phyloP scores from a whole-genome alignment of 92 coral and sea anemone species.

The Plumapathes pennacea region DNA sequence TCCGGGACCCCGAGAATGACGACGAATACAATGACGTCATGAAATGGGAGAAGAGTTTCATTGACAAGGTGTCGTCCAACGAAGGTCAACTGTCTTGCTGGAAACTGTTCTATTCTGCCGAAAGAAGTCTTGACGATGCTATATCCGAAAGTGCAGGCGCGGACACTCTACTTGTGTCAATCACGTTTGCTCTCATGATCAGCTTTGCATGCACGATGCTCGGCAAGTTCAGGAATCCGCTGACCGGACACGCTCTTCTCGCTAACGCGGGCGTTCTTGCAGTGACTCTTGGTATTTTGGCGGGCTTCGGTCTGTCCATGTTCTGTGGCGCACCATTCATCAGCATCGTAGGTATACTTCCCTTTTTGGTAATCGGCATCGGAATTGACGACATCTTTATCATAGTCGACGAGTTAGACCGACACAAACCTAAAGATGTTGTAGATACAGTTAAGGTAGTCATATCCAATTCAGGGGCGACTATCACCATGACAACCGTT shows the following conservation, averaged over 20 bases:
- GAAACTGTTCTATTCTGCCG: conserved; percentile 40
- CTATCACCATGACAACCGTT: conserved; percentile 76
- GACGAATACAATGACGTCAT: conserved; percentile 20
- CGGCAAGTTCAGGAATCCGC: conserved; percentile 64
- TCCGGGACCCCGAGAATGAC: conserved; percentile 31
- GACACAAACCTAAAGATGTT: conserved; percentile 41
- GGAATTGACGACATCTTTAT: conserved; percentile 88
- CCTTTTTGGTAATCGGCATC: conserved; percentile 75
- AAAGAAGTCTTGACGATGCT: conserved; percentile 80
- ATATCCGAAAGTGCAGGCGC: conserved; percentile 70
- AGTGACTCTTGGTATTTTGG: conserved; percentile 66
- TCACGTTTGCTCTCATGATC: conserved; percentile 73
- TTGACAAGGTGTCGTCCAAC: conserved; percentile 28
- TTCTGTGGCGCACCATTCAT: conserved; percentile 55
- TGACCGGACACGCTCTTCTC: conserved; percentile 69
- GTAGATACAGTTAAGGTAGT: conserved; percentile 63
- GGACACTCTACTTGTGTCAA: conserved; percentile 52
- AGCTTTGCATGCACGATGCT: conserved; percentile 59
- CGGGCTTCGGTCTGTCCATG: conserved; percentile 70
- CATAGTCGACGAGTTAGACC: conserved; percentile 63
- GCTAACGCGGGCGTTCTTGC: conserved; percentile 63
- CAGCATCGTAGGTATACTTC: conserved; percentile 68
- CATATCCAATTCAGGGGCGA: conserved; percentile 72
- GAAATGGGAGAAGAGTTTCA: conserved; percentile 57
- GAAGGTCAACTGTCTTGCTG: conserved; percentile 32